phyloP scores from a whole-genome alignment of 2,113 vertebrate species.

The Microtus oregoni region DNA sequence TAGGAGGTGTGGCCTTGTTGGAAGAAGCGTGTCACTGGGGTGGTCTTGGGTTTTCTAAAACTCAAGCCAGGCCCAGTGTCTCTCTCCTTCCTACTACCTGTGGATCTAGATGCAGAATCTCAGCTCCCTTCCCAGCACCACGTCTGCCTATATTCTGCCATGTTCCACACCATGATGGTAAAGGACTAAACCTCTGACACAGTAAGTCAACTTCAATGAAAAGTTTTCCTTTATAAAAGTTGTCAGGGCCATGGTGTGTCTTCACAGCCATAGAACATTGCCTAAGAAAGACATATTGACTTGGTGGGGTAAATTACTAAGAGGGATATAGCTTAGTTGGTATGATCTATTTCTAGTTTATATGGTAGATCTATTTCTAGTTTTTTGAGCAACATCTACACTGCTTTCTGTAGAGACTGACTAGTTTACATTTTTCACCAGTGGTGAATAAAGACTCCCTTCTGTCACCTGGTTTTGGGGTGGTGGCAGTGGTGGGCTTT shows the following conservation, averaged over 20 bases:
- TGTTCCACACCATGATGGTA: background rate
- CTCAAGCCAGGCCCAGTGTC: background rate
- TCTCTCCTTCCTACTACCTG: background rate
- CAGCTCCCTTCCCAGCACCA: background rate
- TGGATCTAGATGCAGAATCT: background rate
- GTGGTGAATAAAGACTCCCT: background rate
- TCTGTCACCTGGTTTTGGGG: too few relatives aligned
- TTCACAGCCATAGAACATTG: background rate
- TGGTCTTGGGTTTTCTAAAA: background rate
- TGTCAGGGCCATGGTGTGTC: too few relatives aligned
- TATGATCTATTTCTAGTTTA: background rate
- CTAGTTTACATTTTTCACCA: background rate
- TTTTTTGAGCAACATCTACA: background rate
- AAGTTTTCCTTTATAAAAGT: background rate
- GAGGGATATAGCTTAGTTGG: background rate
- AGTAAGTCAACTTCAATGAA: background rate
- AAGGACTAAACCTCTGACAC: background rate
- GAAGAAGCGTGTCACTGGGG: too few relatives aligned
- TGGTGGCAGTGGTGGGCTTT: accelerated
- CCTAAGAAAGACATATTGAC: background rate
- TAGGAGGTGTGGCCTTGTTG: background rate
- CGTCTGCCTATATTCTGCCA: background rate
- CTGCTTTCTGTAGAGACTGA: background rate
- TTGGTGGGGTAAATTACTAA: background rate
- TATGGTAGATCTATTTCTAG: background rate